These are phyloP conservation scores for Rhinogobio ventralis DNA, from an alignment of 2,797 vertebrate genomes.

Conservation along the genomic window DNA sequence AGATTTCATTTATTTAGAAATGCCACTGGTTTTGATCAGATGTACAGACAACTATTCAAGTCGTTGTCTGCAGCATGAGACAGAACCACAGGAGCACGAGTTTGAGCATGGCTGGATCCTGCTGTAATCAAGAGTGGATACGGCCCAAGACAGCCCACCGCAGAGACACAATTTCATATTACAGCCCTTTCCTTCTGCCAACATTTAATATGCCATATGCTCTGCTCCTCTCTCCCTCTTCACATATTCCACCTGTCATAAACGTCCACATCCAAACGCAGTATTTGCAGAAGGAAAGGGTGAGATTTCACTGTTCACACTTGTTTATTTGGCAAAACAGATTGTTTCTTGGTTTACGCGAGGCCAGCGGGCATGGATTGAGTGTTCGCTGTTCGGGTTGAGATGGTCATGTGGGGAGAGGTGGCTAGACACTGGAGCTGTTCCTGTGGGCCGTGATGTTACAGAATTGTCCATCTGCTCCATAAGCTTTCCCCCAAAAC, in stretches of 20 bases:
- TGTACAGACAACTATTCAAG: not conserved
- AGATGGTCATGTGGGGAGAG: not conserved
- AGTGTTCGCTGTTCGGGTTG: not conserved
- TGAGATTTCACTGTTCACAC: slow-evolving; percentile 20
- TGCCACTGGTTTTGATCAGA: not conserved
- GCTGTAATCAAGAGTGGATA: slow-evolving; percentile 17
- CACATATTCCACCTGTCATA: not conserved
- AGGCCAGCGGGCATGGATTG: not conserved
- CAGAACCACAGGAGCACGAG: not conserved
- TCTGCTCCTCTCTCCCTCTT: slow-evolving; percentile 18
- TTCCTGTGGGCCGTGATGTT: not conserved
- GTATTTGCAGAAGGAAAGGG: slow-evolving; percentile 1
- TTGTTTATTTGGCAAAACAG: slow-evolving; percentile 17
- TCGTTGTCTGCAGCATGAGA: not conserved
- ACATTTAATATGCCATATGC: slow-evolving; percentile 31
- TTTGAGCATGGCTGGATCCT: slow-evolving; percentile 9
- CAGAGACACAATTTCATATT: slow-evolving; percentile 14
- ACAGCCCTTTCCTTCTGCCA: not conserved
- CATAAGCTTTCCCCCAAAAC: not conserved
- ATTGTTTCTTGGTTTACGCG: not conserved
- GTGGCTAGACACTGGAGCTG: not conserved
- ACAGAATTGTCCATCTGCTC: slow-evolving; percentile 17
- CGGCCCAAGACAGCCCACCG: not conserved
- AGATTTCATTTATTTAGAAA: slow-evolving; percentile 1
- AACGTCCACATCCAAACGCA: not conserved